phyloP scores from a whole-genome alignment of 2,113 vertebrate genomes.

The Tychaedon coryphoeus region DNA sequence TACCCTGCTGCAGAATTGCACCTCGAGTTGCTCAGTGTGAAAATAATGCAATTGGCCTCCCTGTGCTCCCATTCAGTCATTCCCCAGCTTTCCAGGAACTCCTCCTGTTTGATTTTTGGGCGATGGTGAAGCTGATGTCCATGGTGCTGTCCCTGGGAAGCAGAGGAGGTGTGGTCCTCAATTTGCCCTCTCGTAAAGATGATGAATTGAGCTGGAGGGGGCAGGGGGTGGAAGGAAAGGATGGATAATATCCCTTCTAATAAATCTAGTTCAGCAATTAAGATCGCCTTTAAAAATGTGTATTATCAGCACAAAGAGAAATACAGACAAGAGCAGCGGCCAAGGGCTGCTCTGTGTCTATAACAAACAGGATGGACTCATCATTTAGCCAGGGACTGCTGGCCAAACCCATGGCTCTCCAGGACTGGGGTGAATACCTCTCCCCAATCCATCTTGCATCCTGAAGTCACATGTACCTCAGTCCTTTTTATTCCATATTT shows the following conservation, averaged over 20 bases:
- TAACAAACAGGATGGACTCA: background rate
- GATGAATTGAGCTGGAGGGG: background rate
- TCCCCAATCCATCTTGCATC: background rate
- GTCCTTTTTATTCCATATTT: background rate
- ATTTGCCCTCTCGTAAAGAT: background rate
- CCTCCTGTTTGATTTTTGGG: background rate
- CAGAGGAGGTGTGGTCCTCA: background rate
- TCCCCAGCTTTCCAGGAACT: background rate
- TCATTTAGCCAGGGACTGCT: background rate
- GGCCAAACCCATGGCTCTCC: background rate
- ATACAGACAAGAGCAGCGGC: background rate
- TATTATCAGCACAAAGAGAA: conserved; percentile 43
- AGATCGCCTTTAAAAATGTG: conserved; percentile 1
- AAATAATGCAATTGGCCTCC: background rate
- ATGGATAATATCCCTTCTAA: background rate
- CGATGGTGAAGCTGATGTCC: background rate
- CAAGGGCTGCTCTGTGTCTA: conserved; percentile 37
- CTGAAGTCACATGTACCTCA: background rate
- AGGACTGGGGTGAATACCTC: background rate
- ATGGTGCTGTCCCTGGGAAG: background rate
- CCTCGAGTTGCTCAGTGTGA: background rate
- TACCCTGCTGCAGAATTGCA: background rate
- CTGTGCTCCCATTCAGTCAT: background rate
- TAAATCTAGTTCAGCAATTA: background rate
- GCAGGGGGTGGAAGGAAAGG: background rate